Percentiles rank a stretch among this genome's conserved stretches.
Evolutionary conservation across 2,888 invertebrate genomes (phyloP).

Genomic region (Cinara cedri): DNA sequence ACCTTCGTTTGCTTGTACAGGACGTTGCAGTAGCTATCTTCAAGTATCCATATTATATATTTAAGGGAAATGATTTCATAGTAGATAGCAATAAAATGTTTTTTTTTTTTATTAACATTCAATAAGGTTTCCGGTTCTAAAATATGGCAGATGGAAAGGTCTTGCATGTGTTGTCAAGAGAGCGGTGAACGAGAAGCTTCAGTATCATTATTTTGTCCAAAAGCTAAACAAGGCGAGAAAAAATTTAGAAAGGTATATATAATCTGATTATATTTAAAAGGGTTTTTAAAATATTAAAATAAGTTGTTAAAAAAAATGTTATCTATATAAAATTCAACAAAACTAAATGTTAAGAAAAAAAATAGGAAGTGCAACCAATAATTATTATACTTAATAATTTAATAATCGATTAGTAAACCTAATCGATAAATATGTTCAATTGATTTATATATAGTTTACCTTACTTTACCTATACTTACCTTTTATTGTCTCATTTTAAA

Average conservation of each 20-base stretch:
- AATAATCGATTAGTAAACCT: no score
- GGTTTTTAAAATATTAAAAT: no score
- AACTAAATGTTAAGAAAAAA: no score
- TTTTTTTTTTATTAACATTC: background rate
- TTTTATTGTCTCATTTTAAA: no score
- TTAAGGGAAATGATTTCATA: background rate
- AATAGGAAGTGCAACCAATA: no score
- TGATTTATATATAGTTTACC: no score
- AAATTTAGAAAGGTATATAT: slow-evolving; percentile 82
- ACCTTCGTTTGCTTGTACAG: slow-evolving; percentile 90
- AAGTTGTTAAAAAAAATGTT: no score
- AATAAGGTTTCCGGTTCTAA: slow-evolving; percentile 88
- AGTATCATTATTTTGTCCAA: slow-evolving; percentile 86
- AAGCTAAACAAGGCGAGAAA: slow-evolving; percentile 83
- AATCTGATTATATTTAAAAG: no score
- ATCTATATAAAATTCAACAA: no score
- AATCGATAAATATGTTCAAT: no score
- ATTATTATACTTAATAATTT: no score
- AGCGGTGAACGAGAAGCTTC: slow-evolving; percentile 89
- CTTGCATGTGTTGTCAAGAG: slow-evolving; percentile 95
- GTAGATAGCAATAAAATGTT: background rate
- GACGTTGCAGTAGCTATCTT: slow-evolving; percentile 87
- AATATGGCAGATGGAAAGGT: slow-evolving; percentile 95
- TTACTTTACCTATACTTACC: no score
- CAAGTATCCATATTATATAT: slow-evolving; percentile 69